Percentiles rank a stretch among this genome's conserved stretches.
phyloP scores from a whole-genome alignment of 2,797 vertebrate genomes.

The Melanotaenia nigrans region DNA sequence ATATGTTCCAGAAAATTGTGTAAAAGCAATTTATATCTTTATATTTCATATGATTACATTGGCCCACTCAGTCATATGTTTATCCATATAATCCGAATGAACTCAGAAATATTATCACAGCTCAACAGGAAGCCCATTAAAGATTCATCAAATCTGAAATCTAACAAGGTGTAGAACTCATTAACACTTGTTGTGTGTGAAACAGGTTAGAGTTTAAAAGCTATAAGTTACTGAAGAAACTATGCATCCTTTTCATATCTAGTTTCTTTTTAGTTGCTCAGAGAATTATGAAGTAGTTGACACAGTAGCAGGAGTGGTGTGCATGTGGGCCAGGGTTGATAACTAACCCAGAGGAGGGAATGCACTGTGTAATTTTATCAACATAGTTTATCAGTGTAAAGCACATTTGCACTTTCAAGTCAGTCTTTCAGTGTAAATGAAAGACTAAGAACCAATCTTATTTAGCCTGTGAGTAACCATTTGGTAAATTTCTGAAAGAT shows the following conservation, averaged over 20 bases:
- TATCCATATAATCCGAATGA: slow-evolving; percentile 8
- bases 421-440: slow-evolving; percentile 19
- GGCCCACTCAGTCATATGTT: slow-evolving; percentile 17
- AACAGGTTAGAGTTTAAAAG: slow-evolving; percentile 18
- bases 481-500: slow-evolving; percentile 8
- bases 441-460: neutral
- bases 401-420: neutral
- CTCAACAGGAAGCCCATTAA: slow-evolving; percentile 26
- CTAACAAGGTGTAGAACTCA: slow-evolving; percentile 5
- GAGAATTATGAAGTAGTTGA: slow-evolving; percentile 54
- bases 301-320: slow-evolving; percentile 31
- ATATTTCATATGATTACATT: neutral
- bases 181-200: slow-evolving; percentile 8
- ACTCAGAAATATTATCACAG: slow-evolving; percentile 21
- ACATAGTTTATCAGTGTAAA: slow-evolving; percentile 28
- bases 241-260: slow-evolving; percentile 56
- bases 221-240: slow-evolving; percentile 14
- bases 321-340: slow-evolving; percentile 44
- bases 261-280: slow-evolving; percentile 46
- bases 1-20: neutral
- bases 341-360: slow-evolving; percentile 14
- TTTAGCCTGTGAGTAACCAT: neutral
- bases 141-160: slow-evolving; percentile 6
- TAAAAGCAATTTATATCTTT: neutral
- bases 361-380: slow-evolving; percentile 34